Evolutionary conservation across 2,888 invertebrate species (phyloP).

Genomic region (Pemphredon lugubris): DNA sequence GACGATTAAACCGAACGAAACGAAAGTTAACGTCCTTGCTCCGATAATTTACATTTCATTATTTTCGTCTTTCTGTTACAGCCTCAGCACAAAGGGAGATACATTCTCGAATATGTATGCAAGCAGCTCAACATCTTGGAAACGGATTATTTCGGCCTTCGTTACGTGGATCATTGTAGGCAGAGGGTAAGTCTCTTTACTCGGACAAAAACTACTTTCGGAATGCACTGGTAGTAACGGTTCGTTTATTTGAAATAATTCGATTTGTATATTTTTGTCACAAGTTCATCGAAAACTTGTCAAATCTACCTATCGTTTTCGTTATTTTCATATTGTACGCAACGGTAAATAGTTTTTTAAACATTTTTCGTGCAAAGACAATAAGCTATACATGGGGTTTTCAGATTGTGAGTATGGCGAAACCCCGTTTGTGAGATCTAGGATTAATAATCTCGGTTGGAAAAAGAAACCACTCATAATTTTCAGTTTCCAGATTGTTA

Average conservation of each 20-base stretch:
- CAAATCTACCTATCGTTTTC: too few relatives aligned
- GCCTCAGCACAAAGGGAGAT: conserved; percentile 94
- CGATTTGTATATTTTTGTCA: neutral
- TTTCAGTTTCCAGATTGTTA: too few relatives aligned
- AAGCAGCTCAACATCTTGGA: conserved; percentile 94
- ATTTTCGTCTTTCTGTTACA: conserved; percentile 82
- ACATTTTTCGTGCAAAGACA: too few relatives aligned
- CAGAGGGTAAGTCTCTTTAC: conserved; percentile 88
- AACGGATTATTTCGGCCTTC: conserved; percentile 96
- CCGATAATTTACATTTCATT: neutral
- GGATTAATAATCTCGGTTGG: too few relatives aligned
- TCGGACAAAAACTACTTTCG: neutral
- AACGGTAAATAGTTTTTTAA: too few relatives aligned
- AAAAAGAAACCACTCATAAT: too few relatives aligned
- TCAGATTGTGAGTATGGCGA: too few relatives aligned
- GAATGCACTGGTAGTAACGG: neutral
- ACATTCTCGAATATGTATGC: conserved; percentile 94
- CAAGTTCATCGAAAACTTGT: too few relatives aligned
- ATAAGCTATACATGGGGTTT: too few relatives aligned
- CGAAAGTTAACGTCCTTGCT: neutral
- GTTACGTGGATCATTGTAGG: conserved; percentile 93
- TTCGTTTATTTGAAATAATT: neutral
- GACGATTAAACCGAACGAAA: conserved; percentile 6
- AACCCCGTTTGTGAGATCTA: too few relatives aligned
- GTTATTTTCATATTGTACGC: too few relatives aligned